Evolutionary conservation across 2,888 invertebrate genomes (phyloP), one percentile per base, ranked within the genome.

Genomic region (Heliothis peltigera): DNA sequence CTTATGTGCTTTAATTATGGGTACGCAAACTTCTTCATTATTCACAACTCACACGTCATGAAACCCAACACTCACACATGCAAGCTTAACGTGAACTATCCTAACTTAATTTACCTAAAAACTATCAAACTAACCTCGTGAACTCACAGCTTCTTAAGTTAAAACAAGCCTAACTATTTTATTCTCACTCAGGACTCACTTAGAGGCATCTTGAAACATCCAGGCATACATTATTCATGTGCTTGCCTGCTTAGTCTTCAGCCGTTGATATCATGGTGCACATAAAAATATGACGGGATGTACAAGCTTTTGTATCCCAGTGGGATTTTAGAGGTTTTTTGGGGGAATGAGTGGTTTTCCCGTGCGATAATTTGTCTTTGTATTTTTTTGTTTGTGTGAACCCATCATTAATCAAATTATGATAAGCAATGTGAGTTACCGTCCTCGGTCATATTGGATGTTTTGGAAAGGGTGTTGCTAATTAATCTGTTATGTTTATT

Each of bases 201-300:
- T 83, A 84, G 77, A 77, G 80, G 75, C 72, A 68, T 65, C 75
- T 81, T 80, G 81, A 82, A 77, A 80, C 78, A 82, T 82, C 80
- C 75, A 70, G 75, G 65, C 84, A 87, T 90, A 84, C 88, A 89
- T 90, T 86, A 90, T 90, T 90, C 90, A 90, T 88, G 77, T 59
- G 51, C 57, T 12, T 73, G 59, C 72, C 68, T 77, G 78, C 81
- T 80, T 83, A 83, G 82, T 81, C 79, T 80, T 28, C 57, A 64
- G 57, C 44, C 43, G 66, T 73, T 48, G 55, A 56, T 72, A 67
- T 73, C 73, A 75, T 55, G 64, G 64, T 63, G 67, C 68, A 71
- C 68, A 80, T 81, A 81, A 83, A 84, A 83, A 83, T 81, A 73
- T 76, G 74, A 78, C 77, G 75, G 81, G 80, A 80, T 81, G 81